Conservation (phyloP, 2,888 invertebrate species). For the Scrobipalpa costella region DNA sequence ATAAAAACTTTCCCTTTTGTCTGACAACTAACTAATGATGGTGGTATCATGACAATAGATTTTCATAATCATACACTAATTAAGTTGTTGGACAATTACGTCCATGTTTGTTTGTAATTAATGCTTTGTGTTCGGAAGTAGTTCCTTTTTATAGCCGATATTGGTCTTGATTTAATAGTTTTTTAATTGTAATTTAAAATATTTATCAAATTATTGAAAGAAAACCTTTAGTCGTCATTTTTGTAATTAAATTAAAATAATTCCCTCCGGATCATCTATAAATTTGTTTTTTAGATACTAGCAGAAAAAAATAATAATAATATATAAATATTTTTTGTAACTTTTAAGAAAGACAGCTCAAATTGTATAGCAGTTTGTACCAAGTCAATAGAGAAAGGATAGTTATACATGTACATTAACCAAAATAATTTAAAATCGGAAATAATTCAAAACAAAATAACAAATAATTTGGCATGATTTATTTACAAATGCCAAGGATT, state of each 20-base stretch:
- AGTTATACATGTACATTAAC: background rate
- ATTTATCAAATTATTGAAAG: no score
- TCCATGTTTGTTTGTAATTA: conserved; percentile 3
- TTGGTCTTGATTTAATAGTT: no score
- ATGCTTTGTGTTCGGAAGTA: background rate
- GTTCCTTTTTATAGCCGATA: background rate
- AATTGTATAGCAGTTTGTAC: no score
- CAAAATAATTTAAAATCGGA: background rate
- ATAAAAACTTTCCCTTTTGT: conserved; percentile 19
- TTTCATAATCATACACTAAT: conserved; percentile 17
- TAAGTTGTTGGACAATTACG: conserved; percentile 1
- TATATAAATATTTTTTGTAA: no score
- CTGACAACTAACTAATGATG: conserved; percentile 2
- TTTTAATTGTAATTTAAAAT: no score
- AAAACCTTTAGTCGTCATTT: no score
- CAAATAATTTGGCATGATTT: conserved; percentile 16
- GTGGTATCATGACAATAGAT: conserved; percentile 15
- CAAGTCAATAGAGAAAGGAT: no score
- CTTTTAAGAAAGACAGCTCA: no score
- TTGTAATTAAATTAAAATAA: no score
- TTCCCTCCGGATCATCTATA: no score
- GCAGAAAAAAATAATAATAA: no score
- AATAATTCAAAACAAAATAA: conserved; percentile 17
- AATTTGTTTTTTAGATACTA: no score
- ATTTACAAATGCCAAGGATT: conserved; percentile 27